A percentile compares a stretch with the other conserved stretches of the same genome.
Conservation (phyloP, 2,888 invertebrate species). For the Patella caerulea region DNA sequence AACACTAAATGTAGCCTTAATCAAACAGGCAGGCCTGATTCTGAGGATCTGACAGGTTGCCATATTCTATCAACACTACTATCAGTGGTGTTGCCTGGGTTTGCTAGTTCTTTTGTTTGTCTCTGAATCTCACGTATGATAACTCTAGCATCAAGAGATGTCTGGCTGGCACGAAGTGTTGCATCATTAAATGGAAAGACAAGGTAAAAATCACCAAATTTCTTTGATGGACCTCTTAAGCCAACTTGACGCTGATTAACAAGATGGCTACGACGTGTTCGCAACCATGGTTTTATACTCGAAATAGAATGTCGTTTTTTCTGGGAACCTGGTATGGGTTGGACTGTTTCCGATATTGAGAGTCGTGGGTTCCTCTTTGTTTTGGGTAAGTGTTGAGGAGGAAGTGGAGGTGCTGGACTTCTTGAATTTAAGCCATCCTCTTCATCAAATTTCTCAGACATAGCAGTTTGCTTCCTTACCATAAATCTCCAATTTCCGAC, state of each 20-base stretch:
- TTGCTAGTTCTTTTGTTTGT: slow-evolving; percentile 42
- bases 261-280: slow-evolving; percentile 21
- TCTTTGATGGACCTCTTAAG: slow-evolving; percentile 44
- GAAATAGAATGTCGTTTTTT: slow-evolving; percentile 8
- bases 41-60: neutral
- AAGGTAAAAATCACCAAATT: slow-evolving; percentile 83
- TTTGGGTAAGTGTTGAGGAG: neutral
- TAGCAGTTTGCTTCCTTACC: neutral
- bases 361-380: slow-evolving; percentile 6
- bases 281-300: slow-evolving; percentile 12
- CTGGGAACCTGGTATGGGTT: neutral
- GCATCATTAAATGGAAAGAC: slow-evolving; percentile 78
- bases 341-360: slow-evolving; percentile 12
- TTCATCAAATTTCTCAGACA: neutral
- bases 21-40: neutral
- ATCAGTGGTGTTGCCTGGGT: neutral
- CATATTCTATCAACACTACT: neutral
- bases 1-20: no score
- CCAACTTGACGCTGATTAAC: slow-evolving; percentile 12
- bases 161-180: slow-evolving; percentile 47
- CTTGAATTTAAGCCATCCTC: neutral
- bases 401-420: no score
- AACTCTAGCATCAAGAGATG: slow-evolving; percentile 53
- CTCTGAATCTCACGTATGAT: slow-evolving; percentile 60
- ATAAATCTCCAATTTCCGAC: neutral